Percentiles rank a stretch among this genome's conserved stretches.
phyloP scores from a whole-genome alignment of 2,113 vertebrate species.

The Trichechus manatus region DNA sequence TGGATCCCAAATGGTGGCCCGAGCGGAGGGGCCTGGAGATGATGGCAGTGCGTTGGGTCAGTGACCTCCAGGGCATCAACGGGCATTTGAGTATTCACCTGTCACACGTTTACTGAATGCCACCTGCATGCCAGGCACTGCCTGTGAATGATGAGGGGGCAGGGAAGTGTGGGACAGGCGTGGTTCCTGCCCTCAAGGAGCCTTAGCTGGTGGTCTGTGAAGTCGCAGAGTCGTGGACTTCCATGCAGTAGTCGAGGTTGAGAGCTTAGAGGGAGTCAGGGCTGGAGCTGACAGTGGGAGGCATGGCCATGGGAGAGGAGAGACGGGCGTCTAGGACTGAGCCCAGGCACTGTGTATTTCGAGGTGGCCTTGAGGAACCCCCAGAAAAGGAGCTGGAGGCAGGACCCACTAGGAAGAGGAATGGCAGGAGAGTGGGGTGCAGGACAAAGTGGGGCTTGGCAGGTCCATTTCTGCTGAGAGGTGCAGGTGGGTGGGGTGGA shows the following conservation, averaged over 20 bases:
- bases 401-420: neutral
- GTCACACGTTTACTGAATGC: neutral
- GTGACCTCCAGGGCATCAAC: neutral
- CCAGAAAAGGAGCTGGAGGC: neutral
- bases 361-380: neutral
- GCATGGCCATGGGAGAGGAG: neutral
- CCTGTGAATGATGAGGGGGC: neutral
- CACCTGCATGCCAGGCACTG: neutral
- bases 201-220: neutral
- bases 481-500: neutral
- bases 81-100: neutral
- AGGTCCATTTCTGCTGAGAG: neutral
- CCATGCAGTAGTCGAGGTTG: neutral
- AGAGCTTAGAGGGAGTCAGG: neutral
- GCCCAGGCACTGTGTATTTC: neutral
- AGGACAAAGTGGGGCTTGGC: rapidly evolving
- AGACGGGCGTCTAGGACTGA: neutral
- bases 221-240: neutral
- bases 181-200: neutral
- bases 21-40: neutral
- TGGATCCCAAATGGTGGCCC: neutral
- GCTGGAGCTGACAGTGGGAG: neutral
- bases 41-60: neutral
- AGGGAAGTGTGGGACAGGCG: neutral
- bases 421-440: neutral